These are phyloP conservation scores for Hystrix brachyura DNA, from an alignment of 2,113 vertebrate species.

Conservation along the genomic window DNA sequence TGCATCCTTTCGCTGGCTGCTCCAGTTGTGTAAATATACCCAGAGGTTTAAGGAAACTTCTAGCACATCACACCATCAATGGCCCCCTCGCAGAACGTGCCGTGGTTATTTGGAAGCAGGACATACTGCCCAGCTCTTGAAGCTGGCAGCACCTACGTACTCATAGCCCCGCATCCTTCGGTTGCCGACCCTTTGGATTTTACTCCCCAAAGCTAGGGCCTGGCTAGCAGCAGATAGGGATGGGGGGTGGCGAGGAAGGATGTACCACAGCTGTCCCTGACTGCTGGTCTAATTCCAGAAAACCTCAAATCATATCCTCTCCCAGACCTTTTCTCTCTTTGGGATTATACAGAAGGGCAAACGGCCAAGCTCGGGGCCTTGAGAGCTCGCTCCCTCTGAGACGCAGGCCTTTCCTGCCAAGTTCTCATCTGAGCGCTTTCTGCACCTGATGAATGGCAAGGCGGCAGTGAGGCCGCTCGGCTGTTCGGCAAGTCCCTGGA, in stretches of 20 bases:
- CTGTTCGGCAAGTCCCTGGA: slow-evolving; percentile 76
- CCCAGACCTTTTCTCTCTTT: neutral
- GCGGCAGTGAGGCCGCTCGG: slow-evolving; percentile 25
- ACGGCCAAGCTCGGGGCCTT: slow-evolving; percentile 64
- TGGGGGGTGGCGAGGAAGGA: neutral
- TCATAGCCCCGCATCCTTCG: neutral
- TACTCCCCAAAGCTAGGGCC: neutral
- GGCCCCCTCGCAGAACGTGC: neutral
- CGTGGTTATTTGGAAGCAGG: neutral
- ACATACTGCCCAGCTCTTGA: neutral
- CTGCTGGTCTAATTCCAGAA: neutral
- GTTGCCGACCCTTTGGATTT: neutral
- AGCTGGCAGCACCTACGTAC: neutral
- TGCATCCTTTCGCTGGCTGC: neutral
- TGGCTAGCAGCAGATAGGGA: fast-evolving
- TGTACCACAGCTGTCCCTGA: neutral
- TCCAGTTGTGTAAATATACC: slow-evolving; percentile 55
- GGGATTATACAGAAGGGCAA: slow-evolving; percentile 69
- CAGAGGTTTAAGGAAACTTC: slow-evolving; percentile 58
- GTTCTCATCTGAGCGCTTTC: slow-evolving; percentile 81
- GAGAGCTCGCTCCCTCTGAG: slow-evolving; percentile 72
- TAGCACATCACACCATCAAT: neutral
- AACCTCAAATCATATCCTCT: neutral
- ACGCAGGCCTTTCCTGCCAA: slow-evolving; percentile 73
- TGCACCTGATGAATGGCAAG: slow-evolving; percentile 86